phyloP scores from a whole-genome alignment of 64 coral and sea anemone genomes.

The Montipora foliosa region DNA sequence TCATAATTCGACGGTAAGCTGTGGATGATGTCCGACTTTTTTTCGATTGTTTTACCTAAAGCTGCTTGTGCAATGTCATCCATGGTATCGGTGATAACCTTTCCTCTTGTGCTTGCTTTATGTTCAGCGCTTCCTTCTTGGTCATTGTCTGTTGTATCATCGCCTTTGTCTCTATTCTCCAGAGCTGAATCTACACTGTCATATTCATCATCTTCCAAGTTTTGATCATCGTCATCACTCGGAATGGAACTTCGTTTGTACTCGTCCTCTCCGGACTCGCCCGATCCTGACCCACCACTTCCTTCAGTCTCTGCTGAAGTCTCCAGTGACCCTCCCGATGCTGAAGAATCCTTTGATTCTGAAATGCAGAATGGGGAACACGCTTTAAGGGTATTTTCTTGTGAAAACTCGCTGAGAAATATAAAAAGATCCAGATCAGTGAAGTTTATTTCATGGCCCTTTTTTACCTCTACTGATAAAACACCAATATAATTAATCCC shows the following conservation, averaged over 20 bases:
- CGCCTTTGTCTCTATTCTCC: slow-evolving; percentile 16
- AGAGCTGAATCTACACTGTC: slow-evolving; percentile 49
- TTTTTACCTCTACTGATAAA: too few species aligned
- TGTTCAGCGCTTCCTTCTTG: slow-evolving; percentile 13
- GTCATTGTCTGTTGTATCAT: slow-evolving; percentile 24
- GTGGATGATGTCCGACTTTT: slow-evolving; percentile 83
- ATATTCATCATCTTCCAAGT: slow-evolving; percentile 15
- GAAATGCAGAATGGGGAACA: background rate
- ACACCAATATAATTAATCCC: too few species aligned
- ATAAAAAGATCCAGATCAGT: too few species aligned
- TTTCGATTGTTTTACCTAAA: slow-evolving; percentile 66
- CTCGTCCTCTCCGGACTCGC: slow-evolving; percentile 20
- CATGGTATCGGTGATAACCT: slow-evolving; percentile 76
- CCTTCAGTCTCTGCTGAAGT: slow-evolving; percentile 16
- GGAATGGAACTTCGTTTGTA: slow-evolving; percentile 58
- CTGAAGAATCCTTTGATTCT: slow-evolving; percentile 26
- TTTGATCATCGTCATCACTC: slow-evolving; percentile 35
- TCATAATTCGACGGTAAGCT: slow-evolving; percentile 68
- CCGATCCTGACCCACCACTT: background rate
- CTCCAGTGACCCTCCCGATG: slow-evolving; percentile 2
- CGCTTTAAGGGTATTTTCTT: background rate
- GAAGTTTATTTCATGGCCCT: too few species aligned
- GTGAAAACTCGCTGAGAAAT: too few species aligned
- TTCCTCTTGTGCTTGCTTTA: slow-evolving; percentile 8
- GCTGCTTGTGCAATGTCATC: slow-evolving; percentile 83